Evolutionary conservation across 2,888 invertebrate genomes (phyloP).

Genomic region (Mimumesa dahlbomi): DNA sequence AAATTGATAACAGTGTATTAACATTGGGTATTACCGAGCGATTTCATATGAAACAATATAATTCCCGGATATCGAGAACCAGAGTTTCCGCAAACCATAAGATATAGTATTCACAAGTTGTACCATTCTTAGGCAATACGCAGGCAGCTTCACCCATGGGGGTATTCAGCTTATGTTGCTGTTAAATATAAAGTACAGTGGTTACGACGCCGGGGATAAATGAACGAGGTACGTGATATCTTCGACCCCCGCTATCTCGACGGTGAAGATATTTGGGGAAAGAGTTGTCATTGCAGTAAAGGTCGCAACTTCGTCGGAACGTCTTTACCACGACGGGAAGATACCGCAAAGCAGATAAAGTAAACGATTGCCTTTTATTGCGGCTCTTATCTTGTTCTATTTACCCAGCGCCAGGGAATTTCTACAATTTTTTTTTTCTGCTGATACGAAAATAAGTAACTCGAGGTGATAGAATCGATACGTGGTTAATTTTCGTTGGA

Average conservation of each 20-base stretch:
- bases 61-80: too few species aligned
- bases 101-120: too few species aligned
- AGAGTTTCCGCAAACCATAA: too few species aligned
- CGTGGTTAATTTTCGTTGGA: conserved; percentile 42
- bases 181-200: conserved; percentile 7
- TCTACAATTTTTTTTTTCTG: conserved; percentile 43
- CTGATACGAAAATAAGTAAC: too few species aligned
- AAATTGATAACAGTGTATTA: too few species aligned
- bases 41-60: too few species aligned
- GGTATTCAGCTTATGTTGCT: conserved; percentile 3
- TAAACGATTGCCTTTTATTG: conserved; percentile 41
- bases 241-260: too few species aligned
- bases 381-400: conserved; percentile 43
- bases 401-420: conserved; percentile 34
- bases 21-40: too few species aligned
- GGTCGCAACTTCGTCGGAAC: conserved; percentile 13
- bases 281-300: conserved; percentile 10
- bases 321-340: conserved; percentile 11
- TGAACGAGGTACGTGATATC: conserved; percentile 6
- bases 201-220: not conserved
- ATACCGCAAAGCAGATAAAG: conserved; percentile 28
- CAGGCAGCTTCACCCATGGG: not conserved
- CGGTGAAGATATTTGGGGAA: not conserved
- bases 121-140: too few species aligned
- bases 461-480: conserved; percentile 41